These are phyloP conservation scores for Stegostoma tigrinum DNA, from an alignment of 2,113 vertebrate genomes.

Conservation along the genomic window DNA sequence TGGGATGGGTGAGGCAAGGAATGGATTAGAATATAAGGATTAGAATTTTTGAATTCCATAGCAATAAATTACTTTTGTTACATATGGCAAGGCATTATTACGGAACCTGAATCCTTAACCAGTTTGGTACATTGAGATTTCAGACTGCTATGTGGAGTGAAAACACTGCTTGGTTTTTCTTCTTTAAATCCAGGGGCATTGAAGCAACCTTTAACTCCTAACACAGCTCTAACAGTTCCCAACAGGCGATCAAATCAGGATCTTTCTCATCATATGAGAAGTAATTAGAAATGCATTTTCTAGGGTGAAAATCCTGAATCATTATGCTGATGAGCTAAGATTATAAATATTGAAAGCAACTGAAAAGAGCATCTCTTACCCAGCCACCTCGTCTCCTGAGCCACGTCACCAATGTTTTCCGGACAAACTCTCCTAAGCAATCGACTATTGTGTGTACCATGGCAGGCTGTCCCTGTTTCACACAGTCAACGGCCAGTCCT, in stretches of 20 bases:
- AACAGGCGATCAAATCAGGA: not conserved
- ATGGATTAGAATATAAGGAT: not conserved
- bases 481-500: conserved; percentile 82
- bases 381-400: conserved; percentile 83
- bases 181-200: not conserved
- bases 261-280: not conserved
- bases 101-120: not conserved
- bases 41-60: not conserved
- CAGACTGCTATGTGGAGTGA: not conserved
- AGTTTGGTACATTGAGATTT: not conserved
- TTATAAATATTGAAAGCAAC: not conserved
- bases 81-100: not conserved
- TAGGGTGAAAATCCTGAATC: not conserved
- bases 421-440: conserved; percentile 93
- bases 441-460: conserved; percentile 88
- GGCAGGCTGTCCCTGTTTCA: conserved; percentile 78
- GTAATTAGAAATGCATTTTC: not conserved
- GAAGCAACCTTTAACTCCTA: not conserved
- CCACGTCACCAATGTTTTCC: conserved; percentile 80
- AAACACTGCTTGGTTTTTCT: not conserved
- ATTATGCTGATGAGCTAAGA: too few relatives aligned
- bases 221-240: not conserved
- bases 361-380: conserved; percentile 61
- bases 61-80: not conserved
- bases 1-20: not conserved